Percentiles rank a stretch among this genome's conserved stretches.
Evolutionary conservation across 2,888 invertebrate genomes (phyloP).

Genomic region (Drosophila siamana): DNA sequence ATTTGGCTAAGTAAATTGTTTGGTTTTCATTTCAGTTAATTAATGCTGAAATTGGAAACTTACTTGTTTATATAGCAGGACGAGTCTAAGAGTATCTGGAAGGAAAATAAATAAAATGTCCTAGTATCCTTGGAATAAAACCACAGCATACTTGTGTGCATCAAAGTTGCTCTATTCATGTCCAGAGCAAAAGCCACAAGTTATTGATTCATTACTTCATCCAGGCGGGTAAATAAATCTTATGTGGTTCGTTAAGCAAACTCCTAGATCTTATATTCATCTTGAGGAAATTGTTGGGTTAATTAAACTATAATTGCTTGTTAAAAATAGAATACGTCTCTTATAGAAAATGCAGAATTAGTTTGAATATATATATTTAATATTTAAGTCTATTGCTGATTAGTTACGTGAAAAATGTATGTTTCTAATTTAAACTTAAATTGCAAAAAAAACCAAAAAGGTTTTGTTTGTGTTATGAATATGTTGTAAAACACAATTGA

Average conservation of each 20-base stretch:
- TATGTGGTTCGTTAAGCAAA: not conserved
- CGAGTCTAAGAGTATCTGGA: not conserved
- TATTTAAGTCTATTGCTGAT: too few relatives aligned
- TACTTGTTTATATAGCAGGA: constrained; percentile 17
- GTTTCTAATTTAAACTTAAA: too few relatives aligned
- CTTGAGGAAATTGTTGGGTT: not conserved
- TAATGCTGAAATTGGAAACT: constrained; percentile 35
- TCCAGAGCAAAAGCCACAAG: constrained; percentile 3
- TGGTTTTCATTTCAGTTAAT: constrained; percentile 40
- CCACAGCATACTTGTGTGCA: constrained; percentile 9
- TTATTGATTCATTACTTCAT: constrained; percentile 17
- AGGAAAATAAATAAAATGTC: not conserved
- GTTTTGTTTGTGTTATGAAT: too few relatives aligned
- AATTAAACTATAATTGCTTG: too few relatives aligned
- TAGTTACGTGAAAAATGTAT: too few relatives aligned
- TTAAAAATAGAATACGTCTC: too few relatives aligned
- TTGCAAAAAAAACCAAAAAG: too few relatives aligned
- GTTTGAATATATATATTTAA: too few relatives aligned
- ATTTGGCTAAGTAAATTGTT: constrained; percentile 13
- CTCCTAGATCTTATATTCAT: not conserved
- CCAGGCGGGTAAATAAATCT: not conserved
- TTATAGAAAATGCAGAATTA: too few relatives aligned
- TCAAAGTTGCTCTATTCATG: constrained; percentile 1
- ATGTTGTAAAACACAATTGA: too few relatives aligned
- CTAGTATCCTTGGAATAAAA: constrained; percentile 5